Percentiles rank a stretch among this genome's conserved stretches.
phyloP scores from a whole-genome alignment of 2,797 vertebrate species.

The Gadopsis bispinosus region DNA sequence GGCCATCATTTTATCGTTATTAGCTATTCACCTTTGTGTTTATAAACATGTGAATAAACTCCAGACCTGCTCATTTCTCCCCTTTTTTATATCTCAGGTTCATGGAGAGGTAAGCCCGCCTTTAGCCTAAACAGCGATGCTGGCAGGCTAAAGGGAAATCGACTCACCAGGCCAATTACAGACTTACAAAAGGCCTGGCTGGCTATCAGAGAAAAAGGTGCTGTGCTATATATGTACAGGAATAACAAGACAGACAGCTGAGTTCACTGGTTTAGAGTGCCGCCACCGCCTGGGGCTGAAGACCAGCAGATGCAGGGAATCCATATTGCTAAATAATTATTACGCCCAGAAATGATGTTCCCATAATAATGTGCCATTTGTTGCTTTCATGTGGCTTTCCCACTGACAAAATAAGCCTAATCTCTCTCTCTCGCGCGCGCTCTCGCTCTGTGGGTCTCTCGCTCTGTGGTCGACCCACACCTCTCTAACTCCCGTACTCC shows the following conservation, averaged over 20 bases:
- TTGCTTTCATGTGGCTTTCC: conserved; percentile 86
- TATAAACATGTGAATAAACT: conserved; percentile 47
- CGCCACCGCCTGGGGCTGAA: conserved; percentile 62
- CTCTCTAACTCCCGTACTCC: conserved; percentile 68
- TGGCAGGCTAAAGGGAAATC: conserved; percentile 63
- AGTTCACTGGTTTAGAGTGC: conserved; percentile 61
- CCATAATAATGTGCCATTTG: conserved; percentile 84
- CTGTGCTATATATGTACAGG: conserved; percentile 54
- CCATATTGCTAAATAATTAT: conserved; percentile 83
- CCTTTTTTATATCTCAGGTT: conserved; percentile 43
- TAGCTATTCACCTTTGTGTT: conserved; percentile 40
- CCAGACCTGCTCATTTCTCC: conserved; percentile 25
- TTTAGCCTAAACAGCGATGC: conserved; percentile 64
- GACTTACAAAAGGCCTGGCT: conserved; percentile 67
- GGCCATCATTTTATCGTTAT: conserved; percentile 1
- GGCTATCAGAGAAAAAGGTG: conserved; percentile 67
- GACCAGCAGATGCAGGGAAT: conserved; percentile 76
- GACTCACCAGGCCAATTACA: conserved; percentile 77
- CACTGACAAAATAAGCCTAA: conserved; percentile 84
- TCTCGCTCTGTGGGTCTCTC: conserved; percentile 56
- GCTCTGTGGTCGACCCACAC: conserved; percentile 59
- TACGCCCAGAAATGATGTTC: conserved; percentile 80
- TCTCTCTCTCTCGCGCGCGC: conserved; percentile 57
- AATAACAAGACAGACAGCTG: conserved; percentile 71
- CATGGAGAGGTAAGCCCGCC: conserved; percentile 54